These are phyloP conservation scores for Isurus oxyrinchus DNA, from an alignment of 2,113 vertebrate species.

Conservation along the genomic window DNA sequence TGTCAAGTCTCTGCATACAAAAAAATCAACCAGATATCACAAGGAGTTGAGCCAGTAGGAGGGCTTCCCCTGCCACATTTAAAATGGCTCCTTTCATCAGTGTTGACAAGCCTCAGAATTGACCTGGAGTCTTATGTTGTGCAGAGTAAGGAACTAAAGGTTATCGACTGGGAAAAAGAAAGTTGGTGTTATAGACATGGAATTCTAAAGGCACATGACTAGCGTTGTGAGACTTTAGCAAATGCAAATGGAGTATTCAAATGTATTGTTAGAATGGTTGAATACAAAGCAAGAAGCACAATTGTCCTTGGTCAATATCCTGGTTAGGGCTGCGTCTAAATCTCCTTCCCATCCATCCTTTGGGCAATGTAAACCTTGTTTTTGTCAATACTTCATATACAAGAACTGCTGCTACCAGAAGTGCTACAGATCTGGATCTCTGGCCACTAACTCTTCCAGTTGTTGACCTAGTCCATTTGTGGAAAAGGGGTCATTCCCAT, in stretches of 20 bases:
- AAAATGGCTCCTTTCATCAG: neutral
- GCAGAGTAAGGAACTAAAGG: neutral
- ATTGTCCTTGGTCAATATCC: neutral
- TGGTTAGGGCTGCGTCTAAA: neutral
- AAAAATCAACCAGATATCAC: neutral
- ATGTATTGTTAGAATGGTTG: neutral
- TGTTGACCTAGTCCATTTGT: neutral
- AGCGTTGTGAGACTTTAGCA: neutral
- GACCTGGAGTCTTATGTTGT: neutral
- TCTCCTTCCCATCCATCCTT: neutral
- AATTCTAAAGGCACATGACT: neutral
- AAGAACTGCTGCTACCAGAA: neutral
- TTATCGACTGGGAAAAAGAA: neutral
- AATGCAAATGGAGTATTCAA: neutral
- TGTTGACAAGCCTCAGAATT: neutral
- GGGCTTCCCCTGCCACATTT: neutral
- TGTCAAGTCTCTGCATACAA: neutral
- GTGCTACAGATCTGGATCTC: neutral
- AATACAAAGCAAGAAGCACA: neutral
- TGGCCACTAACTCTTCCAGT: neutral
- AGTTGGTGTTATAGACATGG: neutral
- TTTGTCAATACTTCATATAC: neutral
- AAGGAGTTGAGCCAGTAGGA: neutral
- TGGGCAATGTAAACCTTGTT: neutral
- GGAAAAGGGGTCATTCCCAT: neutral